Conservation (phyloP, 2,888 invertebrate species). For the Helicoverpa assulta region DNA sequence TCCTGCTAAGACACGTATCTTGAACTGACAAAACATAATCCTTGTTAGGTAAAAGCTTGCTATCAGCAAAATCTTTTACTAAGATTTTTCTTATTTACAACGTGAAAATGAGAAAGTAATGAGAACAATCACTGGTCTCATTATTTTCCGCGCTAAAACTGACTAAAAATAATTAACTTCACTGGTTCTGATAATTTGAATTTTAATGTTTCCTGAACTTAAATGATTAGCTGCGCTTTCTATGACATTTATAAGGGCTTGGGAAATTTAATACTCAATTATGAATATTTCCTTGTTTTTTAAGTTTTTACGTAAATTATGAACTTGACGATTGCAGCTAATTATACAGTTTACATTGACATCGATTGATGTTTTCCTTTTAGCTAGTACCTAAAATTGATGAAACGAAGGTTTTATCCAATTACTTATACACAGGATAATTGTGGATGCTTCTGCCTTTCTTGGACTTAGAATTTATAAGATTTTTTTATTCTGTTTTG, state of each 20-base stretch:
- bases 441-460: neutral
- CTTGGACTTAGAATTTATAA: no score
- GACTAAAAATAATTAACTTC: slow-evolving; percentile 7
- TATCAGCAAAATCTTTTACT: neutral
- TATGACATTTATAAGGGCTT: slow-evolving; percentile 2
- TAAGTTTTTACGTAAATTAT: neutral
- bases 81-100: neutral
- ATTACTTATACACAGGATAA: neutral
- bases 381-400: neutral
- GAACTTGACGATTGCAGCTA: neutral
- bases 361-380: neutral
- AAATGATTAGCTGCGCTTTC: slow-evolving; percentile 26
- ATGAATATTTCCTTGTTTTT: neutral
- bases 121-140: neutral
- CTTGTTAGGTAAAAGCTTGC: no score
- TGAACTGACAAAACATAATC: no score
- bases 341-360: slow-evolving; percentile 15
- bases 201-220: slow-evolving; percentile 41
- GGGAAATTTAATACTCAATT: slow-evolving; percentile 3
- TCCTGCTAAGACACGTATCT: no score
- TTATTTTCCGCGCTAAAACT: slow-evolving; percentile 15
- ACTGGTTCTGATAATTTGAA: slow-evolving; percentile 7
- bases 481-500: no score
- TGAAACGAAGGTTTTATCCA: neutral
- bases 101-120: neutral